A percentile compares a stretch with the other conserved stretches of the same genome.
phyloP scores from a whole-genome alignment of 1,140 invertebrate species.

The Cydia pomonella region DNA sequence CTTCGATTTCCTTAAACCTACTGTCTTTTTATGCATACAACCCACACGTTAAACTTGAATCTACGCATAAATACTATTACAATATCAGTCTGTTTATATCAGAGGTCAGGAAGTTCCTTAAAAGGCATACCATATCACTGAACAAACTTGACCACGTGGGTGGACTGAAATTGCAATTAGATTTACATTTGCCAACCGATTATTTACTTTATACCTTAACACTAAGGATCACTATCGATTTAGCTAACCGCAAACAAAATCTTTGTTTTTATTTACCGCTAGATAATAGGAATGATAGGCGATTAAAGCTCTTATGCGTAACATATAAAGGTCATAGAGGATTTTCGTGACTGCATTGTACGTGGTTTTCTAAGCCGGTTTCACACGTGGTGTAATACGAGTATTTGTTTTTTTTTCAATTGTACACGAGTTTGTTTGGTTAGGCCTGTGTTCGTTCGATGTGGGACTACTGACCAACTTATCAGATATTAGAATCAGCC shows the following conservation, averaged over 20 bases:
- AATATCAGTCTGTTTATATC: not conserved
- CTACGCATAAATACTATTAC: not conserved
- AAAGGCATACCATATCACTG: slow-evolving; percentile 10
- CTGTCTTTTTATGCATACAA: not conserved
- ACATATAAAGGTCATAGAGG: not conserved
- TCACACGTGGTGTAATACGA: not conserved
- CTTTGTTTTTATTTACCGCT: not conserved
- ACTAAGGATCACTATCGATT: not conserved
- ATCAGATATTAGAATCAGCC: too few species aligned
- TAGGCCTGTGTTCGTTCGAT: not conserved
- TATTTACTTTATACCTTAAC: not conserved
- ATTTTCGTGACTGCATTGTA: not conserved
- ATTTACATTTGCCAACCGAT: not conserved
- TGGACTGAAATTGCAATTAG: not conserved
- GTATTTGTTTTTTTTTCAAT: not conserved
- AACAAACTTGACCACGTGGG: slow-evolving; percentile 20
- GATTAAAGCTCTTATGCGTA: not conserved
- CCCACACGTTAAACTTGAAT: not conserved
- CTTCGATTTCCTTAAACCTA: not conserved
- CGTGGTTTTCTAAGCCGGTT: not conserved
- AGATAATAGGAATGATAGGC: not conserved
- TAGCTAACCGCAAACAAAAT: not conserved
- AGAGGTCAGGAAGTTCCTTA: not conserved
- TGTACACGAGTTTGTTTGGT: not conserved
- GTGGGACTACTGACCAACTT: not conserved